Conservation (phyloP, 2,888 invertebrate genomes). For the Lycia hirtaria region DNA sequence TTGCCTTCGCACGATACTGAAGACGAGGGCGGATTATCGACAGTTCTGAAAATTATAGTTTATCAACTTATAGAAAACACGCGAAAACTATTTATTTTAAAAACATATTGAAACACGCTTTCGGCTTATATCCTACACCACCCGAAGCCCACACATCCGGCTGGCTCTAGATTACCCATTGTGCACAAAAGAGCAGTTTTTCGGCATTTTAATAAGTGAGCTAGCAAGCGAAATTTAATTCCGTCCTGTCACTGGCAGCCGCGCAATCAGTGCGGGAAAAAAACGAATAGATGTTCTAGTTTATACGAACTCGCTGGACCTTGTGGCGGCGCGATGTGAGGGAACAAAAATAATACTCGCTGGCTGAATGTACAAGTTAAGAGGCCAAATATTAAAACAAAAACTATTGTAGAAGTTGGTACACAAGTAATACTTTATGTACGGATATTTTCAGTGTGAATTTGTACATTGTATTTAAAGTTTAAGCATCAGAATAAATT, state of each 20-base stretch:
- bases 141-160: constrained; percentile 15
- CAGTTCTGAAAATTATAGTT: background rate
- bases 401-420: background rate
- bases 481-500: no score
- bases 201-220: constrained; percentile 75
- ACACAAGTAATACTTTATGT: no score
- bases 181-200: constrained; percentile 72
- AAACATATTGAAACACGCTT: constrained; percentile 13
- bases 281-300: constrained; percentile 33
- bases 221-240: constrained; percentile 69
- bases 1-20: no score
- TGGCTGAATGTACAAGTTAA: constrained; percentile 2
- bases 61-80: background rate
- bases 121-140: constrained; percentile 9
- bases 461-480: no score
- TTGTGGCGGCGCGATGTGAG: constrained; percentile 1
- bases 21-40: no score
- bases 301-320: constrained; percentile 24
- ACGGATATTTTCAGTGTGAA: no score
- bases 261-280: constrained; percentile 39
- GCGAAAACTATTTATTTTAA: no score
- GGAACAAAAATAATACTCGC: constrained; percentile 3
- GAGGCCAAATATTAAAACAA: background rate
- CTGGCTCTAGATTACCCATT: constrained; percentile 59
- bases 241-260: constrained; percentile 68